Evolutionary conservation across 2,113 vertebrate species (phyloP).

Genomic region (Chamaetylas fuelleborni): DNA sequence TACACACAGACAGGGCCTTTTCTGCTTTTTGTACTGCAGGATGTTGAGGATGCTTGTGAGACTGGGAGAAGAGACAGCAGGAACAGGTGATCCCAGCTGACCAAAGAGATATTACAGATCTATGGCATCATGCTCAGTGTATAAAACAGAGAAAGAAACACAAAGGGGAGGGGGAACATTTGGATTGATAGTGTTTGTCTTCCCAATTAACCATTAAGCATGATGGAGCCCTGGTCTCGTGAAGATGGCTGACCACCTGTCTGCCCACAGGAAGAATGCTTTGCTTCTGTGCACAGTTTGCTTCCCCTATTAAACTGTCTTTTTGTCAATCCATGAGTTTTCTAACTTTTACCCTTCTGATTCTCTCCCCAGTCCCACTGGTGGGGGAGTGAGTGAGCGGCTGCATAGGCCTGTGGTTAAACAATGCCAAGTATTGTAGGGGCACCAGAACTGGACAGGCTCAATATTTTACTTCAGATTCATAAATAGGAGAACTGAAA

Average conservation of each 20-base stretch:
- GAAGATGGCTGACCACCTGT: not conserved
- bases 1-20: not conserved
- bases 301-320: not conserved
- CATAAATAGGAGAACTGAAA: not conserved
- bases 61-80: not conserved
- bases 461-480: not conserved
- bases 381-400: rapidly evolving
- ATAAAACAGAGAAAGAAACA: not conserved
- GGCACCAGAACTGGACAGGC: not conserved
- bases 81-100: not conserved
- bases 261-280: not conserved
- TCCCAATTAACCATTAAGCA: not conserved
- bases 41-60: not conserved
- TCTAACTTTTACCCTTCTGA: not conserved
- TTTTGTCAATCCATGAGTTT: not conserved
- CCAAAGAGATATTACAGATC: not conserved
- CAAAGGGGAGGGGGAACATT: not conserved
- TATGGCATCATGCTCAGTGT: not conserved
- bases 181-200: not conserved
- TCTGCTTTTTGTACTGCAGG: not conserved
- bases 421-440: not conserved
- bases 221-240: too few relatives aligned
- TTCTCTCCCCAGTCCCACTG: not conserved
- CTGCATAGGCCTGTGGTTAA: not conserved
- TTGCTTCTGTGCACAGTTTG: not conserved